phyloP scores from a whole-genome alignment of 2,797 vertebrate genomes.

The Catharus ustulatus region DNA sequence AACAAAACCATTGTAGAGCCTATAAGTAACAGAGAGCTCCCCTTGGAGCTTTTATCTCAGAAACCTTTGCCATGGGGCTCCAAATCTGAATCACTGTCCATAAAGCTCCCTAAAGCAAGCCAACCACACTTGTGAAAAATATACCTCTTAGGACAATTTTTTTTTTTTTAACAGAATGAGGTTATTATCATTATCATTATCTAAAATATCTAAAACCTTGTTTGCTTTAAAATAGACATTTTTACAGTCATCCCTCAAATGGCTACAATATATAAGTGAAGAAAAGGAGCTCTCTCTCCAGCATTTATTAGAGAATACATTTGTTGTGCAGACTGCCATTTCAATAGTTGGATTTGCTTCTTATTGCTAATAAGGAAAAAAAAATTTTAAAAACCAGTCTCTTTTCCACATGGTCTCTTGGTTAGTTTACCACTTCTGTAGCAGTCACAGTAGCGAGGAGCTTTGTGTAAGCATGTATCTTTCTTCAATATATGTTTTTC shows the following conservation, averaged over 20 bases:
- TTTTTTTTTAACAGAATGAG: not conserved
- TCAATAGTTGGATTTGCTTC: not conserved
- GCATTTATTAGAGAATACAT: not conserved
- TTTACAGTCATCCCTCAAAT: not conserved
- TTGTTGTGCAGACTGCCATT: not conserved
- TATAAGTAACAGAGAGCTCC: not conserved
- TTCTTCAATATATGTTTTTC: not conserved
- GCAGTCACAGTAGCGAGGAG: not conserved
- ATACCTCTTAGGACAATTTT: not conserved
- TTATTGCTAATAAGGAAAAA: not conserved
- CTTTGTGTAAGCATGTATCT: not conserved
- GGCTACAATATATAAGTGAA: not conserved
- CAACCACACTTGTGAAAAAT: not conserved
- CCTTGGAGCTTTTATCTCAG: not conserved
- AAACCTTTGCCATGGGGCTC: not conserved
- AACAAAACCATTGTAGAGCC: not conserved
- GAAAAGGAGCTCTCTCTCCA: not conserved
- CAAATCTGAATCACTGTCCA: not conserved
- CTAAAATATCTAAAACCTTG: not conserved
- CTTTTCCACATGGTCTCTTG: not conserved
- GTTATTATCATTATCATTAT: not conserved
- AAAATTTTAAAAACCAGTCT: rapidly evolving
- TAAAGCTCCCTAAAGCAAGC: not conserved
- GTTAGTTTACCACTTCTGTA: not conserved
- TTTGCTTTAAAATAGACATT: not conserved